Percentiles rank a stretch among this genome's conserved stretches.
Conservation (phyloP, 2,113 vertebrate genomes). For the Crotalus tigris region DNA sequence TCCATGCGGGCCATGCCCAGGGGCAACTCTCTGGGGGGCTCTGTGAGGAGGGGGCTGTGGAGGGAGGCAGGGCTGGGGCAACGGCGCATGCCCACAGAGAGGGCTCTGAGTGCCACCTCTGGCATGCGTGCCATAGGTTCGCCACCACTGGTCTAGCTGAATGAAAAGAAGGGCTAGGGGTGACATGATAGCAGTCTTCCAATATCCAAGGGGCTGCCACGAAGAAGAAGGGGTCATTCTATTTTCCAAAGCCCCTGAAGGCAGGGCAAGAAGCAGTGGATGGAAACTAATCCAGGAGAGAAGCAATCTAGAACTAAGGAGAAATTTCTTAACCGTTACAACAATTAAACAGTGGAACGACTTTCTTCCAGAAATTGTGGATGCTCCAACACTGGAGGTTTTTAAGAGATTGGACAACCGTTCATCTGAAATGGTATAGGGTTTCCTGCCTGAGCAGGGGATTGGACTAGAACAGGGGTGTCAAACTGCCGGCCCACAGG, state of each 20-base stretch:
- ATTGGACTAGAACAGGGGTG: no score
- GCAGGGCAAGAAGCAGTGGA: background rate
- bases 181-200: background rate
- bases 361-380: background rate
- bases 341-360: background rate
- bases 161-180: background rate
- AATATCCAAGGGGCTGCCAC: background rate
- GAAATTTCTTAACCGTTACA: background rate
- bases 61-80: no score
- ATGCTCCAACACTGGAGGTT: background rate
- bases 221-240: background rate
- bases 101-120: no score
- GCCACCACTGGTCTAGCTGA: background rate
- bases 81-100: no score
- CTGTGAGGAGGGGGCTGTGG: no score
- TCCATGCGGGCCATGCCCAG: no score
- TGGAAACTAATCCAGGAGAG: background rate
- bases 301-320: background rate
- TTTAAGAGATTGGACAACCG: background rate
- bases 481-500: no score
- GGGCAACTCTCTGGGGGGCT: no score
- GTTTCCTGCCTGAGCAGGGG: no score
- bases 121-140: no score
- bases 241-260: background rate
- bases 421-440: background rate